A percentile compares a stretch with the other conserved stretches of the same genome.
Conservation (phyloP, 2,797 vertebrate genomes). For the Hoplostethus mediterraneus region DNA sequence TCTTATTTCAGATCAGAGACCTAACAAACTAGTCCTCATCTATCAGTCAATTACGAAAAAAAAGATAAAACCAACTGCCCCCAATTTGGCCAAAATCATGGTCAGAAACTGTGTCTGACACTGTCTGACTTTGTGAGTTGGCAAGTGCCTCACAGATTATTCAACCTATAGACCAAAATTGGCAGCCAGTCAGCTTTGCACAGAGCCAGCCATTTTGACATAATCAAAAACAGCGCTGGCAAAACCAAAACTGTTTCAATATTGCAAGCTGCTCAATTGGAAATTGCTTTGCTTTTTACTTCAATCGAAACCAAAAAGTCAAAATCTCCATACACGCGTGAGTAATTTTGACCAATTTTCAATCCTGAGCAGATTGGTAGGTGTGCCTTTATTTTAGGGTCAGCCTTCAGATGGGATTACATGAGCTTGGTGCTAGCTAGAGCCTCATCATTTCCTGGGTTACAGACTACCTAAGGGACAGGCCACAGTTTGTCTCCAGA, state of each 20-base stretch:
- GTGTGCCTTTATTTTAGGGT: not conserved
- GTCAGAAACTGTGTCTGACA: conserved; percentile 38
- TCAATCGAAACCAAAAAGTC: conserved; percentile 37
- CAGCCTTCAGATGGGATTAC: conserved; percentile 38
- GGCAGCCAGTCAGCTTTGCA: conserved; percentile 48
- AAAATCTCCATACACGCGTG: conserved; percentile 10
- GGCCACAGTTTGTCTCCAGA: not conserved
- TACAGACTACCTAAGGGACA: conserved; percentile 1
- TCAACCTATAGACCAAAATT: conserved; percentile 52
- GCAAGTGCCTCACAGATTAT: conserved; percentile 61
- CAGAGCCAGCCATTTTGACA: conserved; percentile 45
- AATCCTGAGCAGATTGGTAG: not conserved
- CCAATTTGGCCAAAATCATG: conserved; percentile 22
- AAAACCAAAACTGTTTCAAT: conserved; percentile 41
- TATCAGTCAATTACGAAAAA: conserved; percentile 13
- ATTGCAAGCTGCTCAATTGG: conserved; percentile 26
- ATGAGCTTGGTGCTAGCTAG: conserved; percentile 9
- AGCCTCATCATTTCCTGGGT: conserved; percentile 11
- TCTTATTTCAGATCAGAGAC: conserved; percentile 16
- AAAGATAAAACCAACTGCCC: not conserved
- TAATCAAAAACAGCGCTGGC: conserved; percentile 57
- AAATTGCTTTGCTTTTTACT: conserved; percentile 45
- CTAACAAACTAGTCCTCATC: conserved; percentile 3
- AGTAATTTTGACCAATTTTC: not conserved
- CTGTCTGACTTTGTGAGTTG: conserved; percentile 51